Evolutionary conservation across 2,888 invertebrate genomes (phyloP), one percentile per base, ranked within the genome.

Genomic region (Lasioglossum leucozonium): DNA sequence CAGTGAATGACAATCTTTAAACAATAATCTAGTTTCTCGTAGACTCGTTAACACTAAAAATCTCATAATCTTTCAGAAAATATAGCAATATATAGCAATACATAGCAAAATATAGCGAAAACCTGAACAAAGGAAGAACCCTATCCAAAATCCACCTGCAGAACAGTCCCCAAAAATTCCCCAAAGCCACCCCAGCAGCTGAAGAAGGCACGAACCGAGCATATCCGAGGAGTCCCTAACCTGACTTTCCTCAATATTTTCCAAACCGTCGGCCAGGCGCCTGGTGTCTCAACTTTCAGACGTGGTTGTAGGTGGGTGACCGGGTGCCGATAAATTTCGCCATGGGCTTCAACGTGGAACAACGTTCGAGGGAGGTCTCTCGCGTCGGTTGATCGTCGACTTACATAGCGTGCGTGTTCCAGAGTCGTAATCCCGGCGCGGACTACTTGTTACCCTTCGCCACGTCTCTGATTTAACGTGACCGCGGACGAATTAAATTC

Each of bases 401-500:
- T 93, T 90, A 94, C 92, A 91, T 90, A 92, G 86, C 92, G 93
- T 94, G 95, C 95, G 94, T 95, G 95, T 93, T 92, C 90, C 91
- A 89, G 82, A 93, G 95, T 93, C 93, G 94, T 95, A 95, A 95
- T 91, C 93, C 62, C 89, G 88, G 89, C 90, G 92, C 92, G 91
- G 92, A 93, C 93, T 93, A 93, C 95, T 94, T 94, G 94, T 95
- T 94, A 93, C 94, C 94, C 93, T 93, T 94, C 94, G 92, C 92
- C 92, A 89, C 91, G 84, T 85, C 90, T 92, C 92, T 94, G 94
- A 95, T 95, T 95, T 95, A 94, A 93, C 92, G 91, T 93, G 92
- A 92, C 86, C 91, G 88, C 91, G 91, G 93, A 92, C 93, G 93
- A 93, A 93, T 93, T 92, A 93, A 94, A 92, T 88, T 90, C 90